These are phyloP conservation scores for Leptoclinus maculatus DNA, from an alignment of 2,797 vertebrate species.

Conservation along the genomic window DNA sequence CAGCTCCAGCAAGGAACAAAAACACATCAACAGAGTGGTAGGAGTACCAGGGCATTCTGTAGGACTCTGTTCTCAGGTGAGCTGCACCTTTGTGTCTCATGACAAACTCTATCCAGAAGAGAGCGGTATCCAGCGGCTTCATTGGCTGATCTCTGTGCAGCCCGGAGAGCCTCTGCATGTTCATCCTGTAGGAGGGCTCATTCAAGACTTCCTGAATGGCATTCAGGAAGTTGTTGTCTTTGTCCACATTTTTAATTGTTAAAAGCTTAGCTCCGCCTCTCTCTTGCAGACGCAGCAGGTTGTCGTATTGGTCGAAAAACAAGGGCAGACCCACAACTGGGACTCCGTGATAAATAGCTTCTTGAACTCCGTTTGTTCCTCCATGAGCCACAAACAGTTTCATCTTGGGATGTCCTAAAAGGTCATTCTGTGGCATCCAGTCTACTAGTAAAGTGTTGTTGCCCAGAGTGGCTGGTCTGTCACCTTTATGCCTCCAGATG, in stretches of 20 bases:
- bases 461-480: slow-evolving; percentile 64
- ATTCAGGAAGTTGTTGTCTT: slow-evolving; percentile 67
- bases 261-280: slow-evolving; percentile 73
- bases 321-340: slow-evolving; percentile 68
- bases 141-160: slow-evolving; percentile 75
- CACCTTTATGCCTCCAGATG: slow-evolving; percentile 76
- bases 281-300: slow-evolving; percentile 68
- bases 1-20: slow-evolving; percentile 47
- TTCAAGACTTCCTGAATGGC: slow-evolving; percentile 70
- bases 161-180: slow-evolving; percentile 79
- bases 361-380: slow-evolving; percentile 81
- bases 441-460: slow-evolving; percentile 79
- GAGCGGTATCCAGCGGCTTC: slow-evolving; percentile 60
- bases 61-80: slow-evolving; percentile 71
- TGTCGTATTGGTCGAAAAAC: slow-evolving; percentile 79
- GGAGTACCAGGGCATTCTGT: slow-evolving; percentile 75
- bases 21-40: slow-evolving; percentile 75
- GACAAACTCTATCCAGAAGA: slow-evolving; percentile 84
- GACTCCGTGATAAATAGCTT: slow-evolving; percentile 78
- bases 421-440: slow-evolving; percentile 84
- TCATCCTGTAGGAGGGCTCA: slow-evolving; percentile 73
- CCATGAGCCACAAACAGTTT: slow-evolving; percentile 80
- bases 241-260: slow-evolving; percentile 44
- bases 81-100: slow-evolving; percentile 80
- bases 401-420: slow-evolving; percentile 77